These are phyloP conservation scores for Neoseiulus cucumeris DNA, from an alignment of 1,140 invertebrate genomes.

Conservation along the genomic window DNA sequence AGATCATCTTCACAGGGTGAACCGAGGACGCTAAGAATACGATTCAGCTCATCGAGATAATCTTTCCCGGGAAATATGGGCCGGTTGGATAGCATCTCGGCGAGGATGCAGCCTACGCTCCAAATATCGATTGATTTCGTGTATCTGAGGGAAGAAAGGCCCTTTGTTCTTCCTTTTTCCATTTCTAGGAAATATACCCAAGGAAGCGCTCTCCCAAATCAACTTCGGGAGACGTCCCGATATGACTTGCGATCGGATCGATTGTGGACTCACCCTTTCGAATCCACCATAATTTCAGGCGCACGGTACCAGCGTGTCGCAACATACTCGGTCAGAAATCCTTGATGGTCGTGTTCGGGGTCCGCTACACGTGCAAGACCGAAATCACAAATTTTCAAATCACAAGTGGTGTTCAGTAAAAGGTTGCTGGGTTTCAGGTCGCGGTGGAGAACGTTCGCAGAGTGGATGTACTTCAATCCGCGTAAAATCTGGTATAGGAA, in stretches of 20 bases:
- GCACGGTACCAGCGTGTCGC: conserved; percentile 95
- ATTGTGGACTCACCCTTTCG: conserved; percentile 43
- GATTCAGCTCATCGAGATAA: conserved; percentile 96
- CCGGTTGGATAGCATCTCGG: conserved; percentile 94
- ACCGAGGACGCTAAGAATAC: conserved; percentile 88
- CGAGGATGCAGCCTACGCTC: conserved; percentile 98
- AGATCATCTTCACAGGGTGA: conserved; percentile 90
- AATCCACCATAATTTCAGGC: conserved; percentile 98
- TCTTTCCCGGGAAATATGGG: conserved; percentile 98
- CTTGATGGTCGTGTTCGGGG: conserved; percentile 96
- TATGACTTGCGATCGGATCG: too few relatives aligned
- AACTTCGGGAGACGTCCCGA: too few relatives aligned
- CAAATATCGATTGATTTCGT: conserved; percentile 63
- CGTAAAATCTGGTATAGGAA: conserved; percentile 99
- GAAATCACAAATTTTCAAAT: conserved; percentile 99
- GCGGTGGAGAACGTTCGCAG: conserved; percentile 93
- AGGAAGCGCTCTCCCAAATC: too few relatives aligned
- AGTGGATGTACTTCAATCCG: conserved; percentile 98
- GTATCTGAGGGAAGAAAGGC: conserved; percentile 11
- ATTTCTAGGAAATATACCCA: not conserved
- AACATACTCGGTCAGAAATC: conserved; percentile 96
- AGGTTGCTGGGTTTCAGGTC: conserved; percentile 97
- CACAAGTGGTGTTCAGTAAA: conserved; percentile 95
- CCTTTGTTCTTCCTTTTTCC: not conserved
- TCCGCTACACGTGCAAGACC: conserved; percentile 88